Evolutionary conservation across 2,113 vertebrate species (phyloP).

Genomic region (Paradoxurus hermaphroditus): DNA sequence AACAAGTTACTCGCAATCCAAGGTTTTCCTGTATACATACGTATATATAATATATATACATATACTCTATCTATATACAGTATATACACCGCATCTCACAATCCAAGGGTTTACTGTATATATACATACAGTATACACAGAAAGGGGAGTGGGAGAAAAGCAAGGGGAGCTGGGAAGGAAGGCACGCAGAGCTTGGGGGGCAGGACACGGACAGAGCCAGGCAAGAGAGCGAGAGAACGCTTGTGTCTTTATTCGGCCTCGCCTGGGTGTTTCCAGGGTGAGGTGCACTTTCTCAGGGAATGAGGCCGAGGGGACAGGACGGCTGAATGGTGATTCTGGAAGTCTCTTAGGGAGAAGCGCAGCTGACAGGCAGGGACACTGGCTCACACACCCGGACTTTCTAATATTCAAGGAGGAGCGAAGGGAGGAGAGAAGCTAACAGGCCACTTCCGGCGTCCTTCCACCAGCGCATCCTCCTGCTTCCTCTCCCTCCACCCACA

Average conservation of each 20-base stretch:
- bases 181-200: background rate
- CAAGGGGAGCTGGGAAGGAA: background rate
- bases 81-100: too few relatives aligned
- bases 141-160: background rate
- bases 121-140: too few relatives aligned
- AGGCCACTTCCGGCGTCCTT: too few relatives aligned
- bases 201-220: background rate
- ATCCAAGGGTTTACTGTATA: too few relatives aligned
- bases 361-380: background rate
- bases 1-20: too few relatives aligned
- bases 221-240: background rate
- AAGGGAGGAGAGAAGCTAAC: background rate
- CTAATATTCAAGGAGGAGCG: background rate
- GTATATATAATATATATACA: too few relatives aligned
- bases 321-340: background rate
- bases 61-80: too few relatives aligned
- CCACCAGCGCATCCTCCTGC: background rate
- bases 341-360: background rate
- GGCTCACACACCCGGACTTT: background rate
- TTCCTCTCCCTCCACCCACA: background rate
- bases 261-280: background rate
- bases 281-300: background rate
- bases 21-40: too few relatives aligned
- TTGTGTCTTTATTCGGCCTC: accelerated
- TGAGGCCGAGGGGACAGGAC: background rate